These are phyloP conservation scores for Heliconius sara DNA, from an alignment of 2,888 invertebrate species.

Conservation along the genomic window DNA sequence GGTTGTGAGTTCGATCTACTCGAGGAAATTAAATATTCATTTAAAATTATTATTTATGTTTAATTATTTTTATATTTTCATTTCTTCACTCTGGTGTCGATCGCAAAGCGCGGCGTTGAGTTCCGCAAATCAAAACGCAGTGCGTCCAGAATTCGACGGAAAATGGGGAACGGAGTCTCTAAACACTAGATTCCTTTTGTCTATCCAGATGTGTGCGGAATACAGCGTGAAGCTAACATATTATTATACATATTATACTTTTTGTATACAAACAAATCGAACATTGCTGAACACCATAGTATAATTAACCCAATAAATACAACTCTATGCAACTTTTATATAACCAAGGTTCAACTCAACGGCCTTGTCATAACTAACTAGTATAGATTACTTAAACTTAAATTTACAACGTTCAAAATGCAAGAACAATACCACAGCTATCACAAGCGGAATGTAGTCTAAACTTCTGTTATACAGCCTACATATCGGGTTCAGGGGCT, in stretches of 20 bases:
- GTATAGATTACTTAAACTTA: constrained; percentile 45
- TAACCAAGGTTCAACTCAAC: constrained; percentile 35
- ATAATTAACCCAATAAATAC: constrained; percentile 20
- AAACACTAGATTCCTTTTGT: neutral
- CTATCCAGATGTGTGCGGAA: neutral
- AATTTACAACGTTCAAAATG: constrained; percentile 48
- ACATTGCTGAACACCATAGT: neutral
- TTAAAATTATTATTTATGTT: no score
- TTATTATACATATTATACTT: neutral
- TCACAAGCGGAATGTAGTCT: constrained; percentile 73
- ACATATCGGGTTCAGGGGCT: constrained; percentile 20
- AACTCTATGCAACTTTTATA: constrained; percentile 28
- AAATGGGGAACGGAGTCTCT: neutral
- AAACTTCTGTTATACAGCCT: constrained; percentile 64
- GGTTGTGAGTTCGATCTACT: no score
- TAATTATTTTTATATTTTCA: no score
- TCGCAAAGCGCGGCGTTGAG: no score
- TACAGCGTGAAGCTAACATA: neutral
- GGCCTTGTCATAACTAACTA: constrained; percentile 48
- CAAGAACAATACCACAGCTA: constrained; percentile 53
- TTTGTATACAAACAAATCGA: neutral
- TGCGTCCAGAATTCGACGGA: no score
- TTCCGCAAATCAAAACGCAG: no score
- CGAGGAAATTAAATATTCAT: no score
- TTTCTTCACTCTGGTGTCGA: no score